These are phyloP conservation scores for Setophaga coronata DNA, from an alignment of 2,113 vertebrate genomes.

Conservation along the genomic window DNA sequence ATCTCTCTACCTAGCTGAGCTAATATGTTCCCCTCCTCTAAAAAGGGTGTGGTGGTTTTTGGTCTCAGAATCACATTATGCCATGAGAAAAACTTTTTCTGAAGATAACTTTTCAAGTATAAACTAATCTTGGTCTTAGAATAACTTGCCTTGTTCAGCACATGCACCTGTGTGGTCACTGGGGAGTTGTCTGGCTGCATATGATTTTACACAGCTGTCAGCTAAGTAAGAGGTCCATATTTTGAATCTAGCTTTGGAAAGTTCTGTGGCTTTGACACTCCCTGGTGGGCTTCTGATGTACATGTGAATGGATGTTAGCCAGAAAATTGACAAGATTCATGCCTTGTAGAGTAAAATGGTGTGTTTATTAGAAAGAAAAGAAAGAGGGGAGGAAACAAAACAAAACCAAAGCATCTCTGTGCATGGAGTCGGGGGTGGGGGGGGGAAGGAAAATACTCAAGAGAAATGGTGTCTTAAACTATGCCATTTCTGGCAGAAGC, in stretches of 20 bases:
- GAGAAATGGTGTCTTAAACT: not conserved
- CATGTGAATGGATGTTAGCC: conserved; percentile 53
- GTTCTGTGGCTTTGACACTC: conserved; percentile 72
- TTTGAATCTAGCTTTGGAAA: conserved; percentile 67
- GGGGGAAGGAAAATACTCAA: not conserved
- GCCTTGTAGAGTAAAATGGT: not conserved
- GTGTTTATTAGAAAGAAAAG: not conserved
- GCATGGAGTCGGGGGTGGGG: not conserved
- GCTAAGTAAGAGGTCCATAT: conserved; percentile 73
- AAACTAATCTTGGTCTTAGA: conserved; percentile 53
- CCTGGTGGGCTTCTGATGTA: conserved; percentile 68
- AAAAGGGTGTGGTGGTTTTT: conserved; percentile 38
- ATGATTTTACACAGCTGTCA: conserved; percentile 77
- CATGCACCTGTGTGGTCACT: conserved; percentile 67
- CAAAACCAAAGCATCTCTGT: not conserved
- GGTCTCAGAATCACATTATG: conserved; percentile 30
- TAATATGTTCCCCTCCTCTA: conserved; percentile 21
- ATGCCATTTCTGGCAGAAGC: not conserved
- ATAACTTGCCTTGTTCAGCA: conserved; percentile 54
- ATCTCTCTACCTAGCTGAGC: conserved; percentile 44
- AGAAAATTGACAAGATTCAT: conserved; percentile 67
- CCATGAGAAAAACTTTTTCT: conserved; percentile 48
- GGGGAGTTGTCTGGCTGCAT: conserved; percentile 70
- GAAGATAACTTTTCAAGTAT: conserved; percentile 19
- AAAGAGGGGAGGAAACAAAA: not conserved